Conservation (phyloP, 37 sponge, comb jelly and placozoan genomes). For the Axinella damicornis region DNA sequence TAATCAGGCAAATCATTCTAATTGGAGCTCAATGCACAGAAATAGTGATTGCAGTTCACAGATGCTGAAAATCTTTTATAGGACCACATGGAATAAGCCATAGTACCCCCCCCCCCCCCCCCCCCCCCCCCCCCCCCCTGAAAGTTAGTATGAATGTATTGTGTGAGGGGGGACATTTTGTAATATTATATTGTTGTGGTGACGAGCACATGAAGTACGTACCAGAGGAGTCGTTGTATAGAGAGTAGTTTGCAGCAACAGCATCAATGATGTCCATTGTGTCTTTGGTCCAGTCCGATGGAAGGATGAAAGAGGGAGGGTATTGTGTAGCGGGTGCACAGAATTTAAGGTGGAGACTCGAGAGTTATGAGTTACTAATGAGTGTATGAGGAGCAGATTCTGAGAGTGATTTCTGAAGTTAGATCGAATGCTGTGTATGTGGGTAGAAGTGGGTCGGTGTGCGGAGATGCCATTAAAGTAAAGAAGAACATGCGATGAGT, state of each 20-base stretch:
- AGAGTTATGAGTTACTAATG: no score
- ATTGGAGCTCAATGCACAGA: no score
- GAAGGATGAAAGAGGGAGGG: neutral
- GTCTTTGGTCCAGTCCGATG: slow-evolving; percentile 31
- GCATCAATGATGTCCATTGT: slow-evolving; percentile 42
- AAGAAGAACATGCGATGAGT: no score
- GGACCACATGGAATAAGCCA: slow-evolving; percentile 45
- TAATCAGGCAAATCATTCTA: no score
- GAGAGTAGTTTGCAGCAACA: slow-evolving; percentile 23
- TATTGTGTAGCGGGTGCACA: no score
- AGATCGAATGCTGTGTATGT: slow-evolving; percentile 37
- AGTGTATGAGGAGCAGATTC: slow-evolving; percentile 28
- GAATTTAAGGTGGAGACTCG: no score
- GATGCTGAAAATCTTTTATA: no score
- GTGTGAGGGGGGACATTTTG: neutral
- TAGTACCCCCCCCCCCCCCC: no score
- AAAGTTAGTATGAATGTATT: neutral
- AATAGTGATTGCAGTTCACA: no score
- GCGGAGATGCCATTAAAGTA: no score
- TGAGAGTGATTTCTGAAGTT: slow-evolving; percentile 30
- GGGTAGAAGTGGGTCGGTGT: neutral
- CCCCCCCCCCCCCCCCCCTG: no score
- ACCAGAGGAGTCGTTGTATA: slow-evolving; percentile 59
- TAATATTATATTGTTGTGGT: neutral
- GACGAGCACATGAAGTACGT: neutral